Evolutionary conservation across 1,140 invertebrate species (phyloP), one percentile per base, ranked within the genome.

Genomic region (Drosophila busckii): DNA sequence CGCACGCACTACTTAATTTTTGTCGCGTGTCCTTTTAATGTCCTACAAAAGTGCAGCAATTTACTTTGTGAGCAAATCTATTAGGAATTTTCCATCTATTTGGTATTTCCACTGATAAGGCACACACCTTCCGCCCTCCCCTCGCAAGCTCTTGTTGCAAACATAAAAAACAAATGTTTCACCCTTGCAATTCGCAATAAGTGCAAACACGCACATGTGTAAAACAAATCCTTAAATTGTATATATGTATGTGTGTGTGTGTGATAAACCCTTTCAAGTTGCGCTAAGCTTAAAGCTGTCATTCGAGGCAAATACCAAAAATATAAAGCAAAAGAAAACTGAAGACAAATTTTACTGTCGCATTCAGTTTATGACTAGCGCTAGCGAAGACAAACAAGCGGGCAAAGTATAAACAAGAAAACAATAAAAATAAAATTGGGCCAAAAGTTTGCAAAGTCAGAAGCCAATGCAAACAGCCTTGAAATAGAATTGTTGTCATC

Each of bases 1-100:
- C 54, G 69, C 68, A 70, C 68, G 68, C 68, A 70, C 68, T 70
- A 70, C 71, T n/a, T n/a, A n/a, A n/a, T n/a, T n/a, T 70, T 70
- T 71, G 68, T 71, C 61, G 40, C 68, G 71, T 70, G 68, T 70
- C 68, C 68, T 70, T 70, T 70, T 68, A 66, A 29, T 70, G 68
- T 71, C 68, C 68, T 70, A 70, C 68, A 71, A 70, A 67, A 69
- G 25, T 70, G 68, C 68, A 70, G 31, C 66, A 52, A 52, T 45
- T 50, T n/a, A n/a, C n/a, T 63, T 66, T 42, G 19, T 9, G 29
- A 22, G 22, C 20, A 34, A 29, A 53, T 28, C 22, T 20, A 19
- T 12, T 15, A 28, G 10, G 46, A 3, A 23, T 9, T 3, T 23
- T 48, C 9, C n/a, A 13, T 23, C n/a, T 13, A 13, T 9, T 35